These are phyloP conservation scores for Pasiphila rectangulata DNA, from an alignment of 2,888 invertebrate genomes.

Conservation along the genomic window DNA sequence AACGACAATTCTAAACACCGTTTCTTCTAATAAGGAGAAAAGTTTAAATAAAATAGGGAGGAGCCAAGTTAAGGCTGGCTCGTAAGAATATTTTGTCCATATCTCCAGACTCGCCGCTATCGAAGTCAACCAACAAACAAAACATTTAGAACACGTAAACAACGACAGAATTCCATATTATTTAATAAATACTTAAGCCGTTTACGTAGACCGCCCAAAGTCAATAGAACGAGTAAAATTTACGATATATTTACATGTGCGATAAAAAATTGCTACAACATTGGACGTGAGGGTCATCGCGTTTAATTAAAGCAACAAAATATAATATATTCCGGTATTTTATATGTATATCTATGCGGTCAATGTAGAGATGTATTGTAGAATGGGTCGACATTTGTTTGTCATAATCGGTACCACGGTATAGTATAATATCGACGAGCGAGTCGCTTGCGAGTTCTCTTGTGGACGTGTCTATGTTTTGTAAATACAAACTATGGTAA, in stretches of 20 bases:
- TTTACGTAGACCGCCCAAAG: constrained; percentile 13
- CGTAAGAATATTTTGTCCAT: too few relatives aligned
- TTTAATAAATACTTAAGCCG: constrained; percentile 10
- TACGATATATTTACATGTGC: constrained; percentile 47
- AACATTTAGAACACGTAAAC: neutral
- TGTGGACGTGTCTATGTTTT: too few relatives aligned
- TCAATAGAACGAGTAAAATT: constrained; percentile 26
- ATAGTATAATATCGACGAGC: too few relatives aligned
- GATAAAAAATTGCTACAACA: constrained; percentile 52
- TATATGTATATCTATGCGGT: constrained; percentile 43
- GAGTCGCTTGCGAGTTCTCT: too few relatives aligned
- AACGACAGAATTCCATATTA: neutral
- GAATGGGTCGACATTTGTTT: constrained; percentile 21
- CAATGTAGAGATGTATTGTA: constrained; percentile 32
- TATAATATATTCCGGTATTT: constrained; percentile 59
- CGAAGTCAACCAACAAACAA: neutral
- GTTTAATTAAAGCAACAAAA: constrained; percentile 68
- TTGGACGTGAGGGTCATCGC: constrained; percentile 41
- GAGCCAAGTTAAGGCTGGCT: too few relatives aligned
- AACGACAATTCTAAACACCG: too few relatives aligned
- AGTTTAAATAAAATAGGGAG: too few relatives aligned
- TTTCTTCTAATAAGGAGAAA: too few relatives aligned
- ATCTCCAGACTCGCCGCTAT: too few relatives aligned
- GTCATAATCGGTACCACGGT: neutral
- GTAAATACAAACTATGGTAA: too few relatives aligned